phyloP scores from a whole-genome alignment of 1,140 invertebrate genomes.

The Orius insidiosus region DNA sequence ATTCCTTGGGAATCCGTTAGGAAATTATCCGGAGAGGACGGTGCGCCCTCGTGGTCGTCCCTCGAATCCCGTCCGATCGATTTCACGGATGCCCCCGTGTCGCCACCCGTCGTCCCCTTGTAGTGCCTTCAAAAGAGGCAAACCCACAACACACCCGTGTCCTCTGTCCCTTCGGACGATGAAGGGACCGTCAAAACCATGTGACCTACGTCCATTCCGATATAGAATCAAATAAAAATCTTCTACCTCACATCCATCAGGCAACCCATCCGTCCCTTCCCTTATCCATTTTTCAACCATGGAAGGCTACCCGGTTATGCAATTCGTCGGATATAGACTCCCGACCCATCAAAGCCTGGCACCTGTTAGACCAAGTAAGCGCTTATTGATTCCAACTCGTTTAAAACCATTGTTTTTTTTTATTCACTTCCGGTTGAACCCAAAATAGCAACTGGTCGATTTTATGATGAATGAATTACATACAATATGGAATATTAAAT shows the following conservation, averaged over 20 bases:
- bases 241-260: not conserved
- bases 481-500: no score
- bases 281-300: not conserved
- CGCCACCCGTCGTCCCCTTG: no score
- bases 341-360: slow-evolving; percentile 9
- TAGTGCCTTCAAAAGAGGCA: not conserved
- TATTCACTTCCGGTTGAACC: no score
- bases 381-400: not conserved
- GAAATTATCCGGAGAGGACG: no score
- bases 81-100: no score
- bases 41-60: no score
- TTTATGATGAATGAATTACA: no score
- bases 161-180: not conserved
- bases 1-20: no score
- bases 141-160: slow-evolving; percentile 3
- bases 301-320: slow-evolving; percentile 18
- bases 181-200: not conserved
- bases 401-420: not conserved
- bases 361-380: slow-evolving; percentile 9
- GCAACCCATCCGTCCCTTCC: not conserved
- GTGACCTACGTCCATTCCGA: not conserved
- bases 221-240: no score
- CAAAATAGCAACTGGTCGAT: no score
- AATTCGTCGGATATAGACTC: slow-evolving; percentile 15
- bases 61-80: no score